A percentile compares a stretch with the other conserved stretches of the same genome.
Evolutionary conservation across 23 tunicate species (phyloP).

Genomic region (Ciona savignyi): DNA sequence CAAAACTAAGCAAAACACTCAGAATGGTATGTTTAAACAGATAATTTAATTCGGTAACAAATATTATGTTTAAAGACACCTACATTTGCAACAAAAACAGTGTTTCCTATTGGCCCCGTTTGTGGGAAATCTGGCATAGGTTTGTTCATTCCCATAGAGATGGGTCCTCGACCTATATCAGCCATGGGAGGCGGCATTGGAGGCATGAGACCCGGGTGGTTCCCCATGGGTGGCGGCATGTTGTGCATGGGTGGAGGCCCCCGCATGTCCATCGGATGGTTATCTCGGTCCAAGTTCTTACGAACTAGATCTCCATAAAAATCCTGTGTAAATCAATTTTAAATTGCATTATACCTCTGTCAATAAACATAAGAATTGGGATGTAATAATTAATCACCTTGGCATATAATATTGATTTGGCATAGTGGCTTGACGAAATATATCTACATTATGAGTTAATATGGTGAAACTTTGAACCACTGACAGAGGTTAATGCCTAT

Average conservation of each 20-base stretch:
- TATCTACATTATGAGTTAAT: no score
- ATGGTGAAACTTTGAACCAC: no score
- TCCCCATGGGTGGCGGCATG: constrained; percentile 42
- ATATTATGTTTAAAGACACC: constrained; percentile 20
- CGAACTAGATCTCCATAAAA: constrained; percentile 55
- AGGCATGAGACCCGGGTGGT: constrained; percentile 36
- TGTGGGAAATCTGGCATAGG: background rate
- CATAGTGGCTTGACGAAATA: no score
- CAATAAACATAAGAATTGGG: no score
- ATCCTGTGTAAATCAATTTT: constrained; percentile 54
- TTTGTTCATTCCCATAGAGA: background rate
- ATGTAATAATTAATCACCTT: no score
- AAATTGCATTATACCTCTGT: background rate
- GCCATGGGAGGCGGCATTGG: constrained; percentile 76
- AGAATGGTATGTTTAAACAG: no score
- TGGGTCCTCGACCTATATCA: constrained; percentile 10
- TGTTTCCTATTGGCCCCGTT: constrained; percentile 59
- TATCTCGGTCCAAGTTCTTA: constrained; percentile 39
- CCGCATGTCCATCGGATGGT: constrained; percentile 12
- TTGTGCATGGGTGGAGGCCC: constrained; percentile 14
- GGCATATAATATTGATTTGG: no score
- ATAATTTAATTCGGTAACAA: no score
- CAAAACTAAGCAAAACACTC: no score
- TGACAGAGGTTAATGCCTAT: no score
- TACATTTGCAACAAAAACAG: constrained; percentile 95